Evolutionary conservation across 2,797 vertebrate genomes (phyloP).

Genomic region (Zenarchopterus dispar): DNA sequence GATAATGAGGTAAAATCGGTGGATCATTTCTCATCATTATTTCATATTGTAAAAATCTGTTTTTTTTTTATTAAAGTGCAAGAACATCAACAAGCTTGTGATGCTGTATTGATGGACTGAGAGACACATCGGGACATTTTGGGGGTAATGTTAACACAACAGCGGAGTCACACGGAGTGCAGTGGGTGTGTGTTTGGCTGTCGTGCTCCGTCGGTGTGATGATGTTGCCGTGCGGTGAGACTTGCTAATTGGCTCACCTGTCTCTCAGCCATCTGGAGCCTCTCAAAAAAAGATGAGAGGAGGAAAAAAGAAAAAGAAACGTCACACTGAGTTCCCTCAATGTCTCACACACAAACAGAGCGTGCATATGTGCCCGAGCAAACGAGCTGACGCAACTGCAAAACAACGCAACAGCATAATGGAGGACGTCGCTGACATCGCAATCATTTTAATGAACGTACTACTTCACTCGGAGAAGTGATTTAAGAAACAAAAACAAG

Average conservation of each 20-base stretch:
- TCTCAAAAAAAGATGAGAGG: conserved; percentile 50
- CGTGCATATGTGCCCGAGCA: conserved; percentile 13
- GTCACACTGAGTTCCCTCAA: conserved; percentile 61
- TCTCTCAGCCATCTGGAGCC: conserved; percentile 82
- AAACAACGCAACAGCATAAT: neutral
- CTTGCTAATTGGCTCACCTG: conserved; percentile 85
- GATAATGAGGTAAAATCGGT: conserved; percentile 50
- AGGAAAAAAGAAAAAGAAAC: conserved; percentile 33
- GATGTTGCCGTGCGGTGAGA: conserved; percentile 77
- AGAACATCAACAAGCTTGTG: conserved; percentile 23
- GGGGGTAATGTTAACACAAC: conserved; percentile 41
- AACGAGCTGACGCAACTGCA: conserved; percentile 34
- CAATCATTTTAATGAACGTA: conserved; percentile 8
- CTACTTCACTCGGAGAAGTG: conserved; percentile 20
- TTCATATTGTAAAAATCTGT: conserved; percentile 52
- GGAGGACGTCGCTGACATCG: conserved; percentile 11
- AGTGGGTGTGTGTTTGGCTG: conserved; percentile 42
- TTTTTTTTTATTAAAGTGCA: neutral
- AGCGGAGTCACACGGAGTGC: conserved; percentile 23
- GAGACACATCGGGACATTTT: conserved; percentile 25
- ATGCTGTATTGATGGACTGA: conserved; percentile 35
- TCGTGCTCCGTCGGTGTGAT: conserved; percentile 70
- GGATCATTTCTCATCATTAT: conserved; percentile 58
- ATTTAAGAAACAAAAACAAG: conserved; percentile 35
- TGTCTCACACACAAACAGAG: conserved; percentile 37